Percentiles rank a stretch among this genome's conserved stretches.
These are phyloP conservation scores for Meganola albula DNA, from an alignment of 2,888 invertebrate species.

Conservation along the genomic window DNA sequence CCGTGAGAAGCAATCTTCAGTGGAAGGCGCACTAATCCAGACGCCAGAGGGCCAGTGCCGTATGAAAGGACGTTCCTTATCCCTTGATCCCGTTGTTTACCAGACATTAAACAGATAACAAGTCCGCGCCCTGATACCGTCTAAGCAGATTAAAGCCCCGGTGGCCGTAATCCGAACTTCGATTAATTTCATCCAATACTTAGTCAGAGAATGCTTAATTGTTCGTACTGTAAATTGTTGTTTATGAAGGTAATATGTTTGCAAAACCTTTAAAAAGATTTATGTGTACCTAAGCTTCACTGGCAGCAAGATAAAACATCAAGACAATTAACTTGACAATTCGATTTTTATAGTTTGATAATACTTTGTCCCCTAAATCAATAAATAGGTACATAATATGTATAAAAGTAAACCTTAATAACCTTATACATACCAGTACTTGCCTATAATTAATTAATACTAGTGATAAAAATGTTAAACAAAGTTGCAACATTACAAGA, in stretches of 20 bases:
- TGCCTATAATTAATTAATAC: no score
- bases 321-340: no score
- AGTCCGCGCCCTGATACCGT: conserved; percentile 74
- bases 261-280: conserved; percentile 22
- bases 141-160: conserved; percentile 71
- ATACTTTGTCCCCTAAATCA: no score
- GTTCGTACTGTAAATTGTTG: conserved; percentile 48
- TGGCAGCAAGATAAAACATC: conserved; percentile 3
- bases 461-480: neutral
- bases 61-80: conserved; percentile 75
- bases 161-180: conserved; percentile 73
- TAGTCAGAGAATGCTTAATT: conserved; percentile 58
- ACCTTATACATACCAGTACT: no score
- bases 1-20: conserved; percentile 61
- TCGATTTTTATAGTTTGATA: no score
- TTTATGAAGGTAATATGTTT: conserved; percentile 31
- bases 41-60: conserved; percentile 68
- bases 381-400: no score
- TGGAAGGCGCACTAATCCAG: conserved; percentile 63
- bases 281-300: conserved; percentile 14
- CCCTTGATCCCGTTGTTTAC: conserved; percentile 79
- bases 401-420: no score
- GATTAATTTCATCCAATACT: conserved; percentile 77
- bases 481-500: conserved; percentile 8
- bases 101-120: conserved; percentile 79